Conservation (phyloP, 2,888 invertebrate species). For the Oxycera nigricornis region DNA sequence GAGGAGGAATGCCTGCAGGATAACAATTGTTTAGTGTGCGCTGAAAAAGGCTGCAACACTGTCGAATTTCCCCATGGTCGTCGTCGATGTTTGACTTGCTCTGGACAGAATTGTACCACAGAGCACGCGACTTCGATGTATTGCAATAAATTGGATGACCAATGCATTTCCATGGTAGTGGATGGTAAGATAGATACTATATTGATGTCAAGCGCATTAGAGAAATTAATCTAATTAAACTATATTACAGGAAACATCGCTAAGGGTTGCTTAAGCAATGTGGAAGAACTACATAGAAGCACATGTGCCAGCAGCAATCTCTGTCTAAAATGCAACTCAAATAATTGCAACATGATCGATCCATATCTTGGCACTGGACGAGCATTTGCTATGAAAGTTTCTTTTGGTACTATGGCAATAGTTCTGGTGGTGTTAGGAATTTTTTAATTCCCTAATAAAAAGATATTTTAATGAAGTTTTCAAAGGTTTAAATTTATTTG, state of each 20-base stretch:
- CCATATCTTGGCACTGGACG: no score
- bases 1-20: conserved; percentile 51
- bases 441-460: no score
- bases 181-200: no score
- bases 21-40: conserved; percentile 52
- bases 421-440: no score
- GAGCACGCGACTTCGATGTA: not conserved
- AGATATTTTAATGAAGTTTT: no score
- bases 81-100: conserved; percentile 12
- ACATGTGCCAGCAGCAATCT: not conserved
- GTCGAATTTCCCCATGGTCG: conserved; percentile 26
- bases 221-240: no score
- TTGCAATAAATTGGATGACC: conserved; percentile 19
- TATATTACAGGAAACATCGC: not conserved
- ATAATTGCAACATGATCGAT: not conserved
- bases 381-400: no score
- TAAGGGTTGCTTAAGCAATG: not conserved
- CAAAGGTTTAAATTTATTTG: no score
- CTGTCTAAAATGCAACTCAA: not conserved
- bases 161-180: conserved; percentile 2
- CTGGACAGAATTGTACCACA: not conserved
- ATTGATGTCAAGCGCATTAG: no score
- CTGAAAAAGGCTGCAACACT: conserved; percentile 53
- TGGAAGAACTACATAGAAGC: not conserved
- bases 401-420: no score